Evolutionary conservation across 2,113 vertebrate species (phyloP).

Genomic region (Edolisoma coerulescens): DNA sequence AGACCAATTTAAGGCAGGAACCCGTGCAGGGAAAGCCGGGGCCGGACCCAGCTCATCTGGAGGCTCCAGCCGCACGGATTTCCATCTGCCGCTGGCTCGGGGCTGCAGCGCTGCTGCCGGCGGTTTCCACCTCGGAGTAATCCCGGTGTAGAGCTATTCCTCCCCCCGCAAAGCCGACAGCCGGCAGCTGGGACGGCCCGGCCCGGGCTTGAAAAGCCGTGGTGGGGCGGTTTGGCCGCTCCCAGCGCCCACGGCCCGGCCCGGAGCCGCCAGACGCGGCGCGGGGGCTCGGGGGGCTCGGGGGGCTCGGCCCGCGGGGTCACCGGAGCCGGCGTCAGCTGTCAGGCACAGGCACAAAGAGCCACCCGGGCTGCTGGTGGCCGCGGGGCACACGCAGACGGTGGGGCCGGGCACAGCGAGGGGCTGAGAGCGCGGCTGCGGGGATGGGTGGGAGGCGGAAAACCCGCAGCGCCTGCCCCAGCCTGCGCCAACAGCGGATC

Average conservation of each 20-base stretch:
- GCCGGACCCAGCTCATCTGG: background rate
- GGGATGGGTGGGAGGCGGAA: background rate
- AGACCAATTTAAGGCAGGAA: background rate
- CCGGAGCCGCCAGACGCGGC: background rate
- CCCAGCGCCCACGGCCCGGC: background rate
- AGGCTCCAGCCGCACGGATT: background rate
- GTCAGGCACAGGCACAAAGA: slow-evolving; percentile 50
- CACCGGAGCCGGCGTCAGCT: slow-evolving; percentile 64
- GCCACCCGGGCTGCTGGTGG: slow-evolving; percentile 12
- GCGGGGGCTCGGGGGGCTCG: background rate
- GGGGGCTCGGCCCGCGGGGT: background rate
- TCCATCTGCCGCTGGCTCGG: slow-evolving; percentile 28
- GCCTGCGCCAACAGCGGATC: background rate
- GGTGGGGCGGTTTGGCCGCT: background rate
- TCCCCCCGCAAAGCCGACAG: background rate
- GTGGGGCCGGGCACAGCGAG: background rate
- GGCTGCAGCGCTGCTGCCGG: background rate
- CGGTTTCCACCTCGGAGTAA: background rate
- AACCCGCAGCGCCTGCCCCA: background rate
- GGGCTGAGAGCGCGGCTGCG: background rate
- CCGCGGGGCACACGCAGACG: slow-evolving; percentile 9
- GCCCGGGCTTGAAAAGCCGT: background rate
- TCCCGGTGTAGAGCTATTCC: slow-evolving; percentile 12
- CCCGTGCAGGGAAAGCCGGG: background rate
- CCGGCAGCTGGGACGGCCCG: background rate